A percentile compares a stretch with the other conserved stretches of the same genome.
Evolutionary conservation across 2,888 invertebrate species (phyloP).

Genomic region (Tetheella fluctuosa): DNA sequence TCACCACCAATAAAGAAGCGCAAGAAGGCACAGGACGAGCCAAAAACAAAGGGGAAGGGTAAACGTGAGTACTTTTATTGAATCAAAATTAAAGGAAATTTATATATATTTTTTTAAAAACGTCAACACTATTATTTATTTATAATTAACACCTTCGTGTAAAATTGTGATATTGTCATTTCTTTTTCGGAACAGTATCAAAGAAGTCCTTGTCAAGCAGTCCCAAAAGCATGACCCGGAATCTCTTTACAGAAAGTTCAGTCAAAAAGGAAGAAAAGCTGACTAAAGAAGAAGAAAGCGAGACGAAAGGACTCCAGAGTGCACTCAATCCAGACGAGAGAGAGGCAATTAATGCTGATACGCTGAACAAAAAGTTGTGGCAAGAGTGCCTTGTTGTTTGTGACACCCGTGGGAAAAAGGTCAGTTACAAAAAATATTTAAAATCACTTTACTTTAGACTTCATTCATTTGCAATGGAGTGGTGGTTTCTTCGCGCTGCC

Average conservation of each 20-base stretch:
- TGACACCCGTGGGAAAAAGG: conserved; percentile 78
- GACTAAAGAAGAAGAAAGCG: conserved; percentile 6
- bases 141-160: too few relatives aligned
- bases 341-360: conserved; percentile 79
- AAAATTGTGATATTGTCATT: too few relatives aligned
- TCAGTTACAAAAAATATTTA: too few relatives aligned
- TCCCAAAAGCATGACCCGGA: conserved; percentile 32
- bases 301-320: conserved; percentile 34
- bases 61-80: conserved; percentile 15
- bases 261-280: not conserved
- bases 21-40: conserved; percentile 29
- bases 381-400: conserved; percentile 81
- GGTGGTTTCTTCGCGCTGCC: too few relatives aligned
- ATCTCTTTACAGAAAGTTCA: conserved; percentile 31
- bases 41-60: conserved; percentile 26
- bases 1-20: conserved; percentile 52
- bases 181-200: conserved; percentile 22
- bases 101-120: too few relatives aligned
- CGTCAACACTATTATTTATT: too few relatives aligned
- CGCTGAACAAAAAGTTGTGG: conserved; percentile 87
- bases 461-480: too few relatives aligned
- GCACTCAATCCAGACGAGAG: conserved; percentile 60
- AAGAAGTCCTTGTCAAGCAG: conserved; percentile 29
- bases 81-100: too few relatives aligned
- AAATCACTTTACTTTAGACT: not conserved